phyloP scores from a whole-genome alignment of 64 coral and sea anemone genomes.

The Hydrozoanthus tunicans region DNA sequence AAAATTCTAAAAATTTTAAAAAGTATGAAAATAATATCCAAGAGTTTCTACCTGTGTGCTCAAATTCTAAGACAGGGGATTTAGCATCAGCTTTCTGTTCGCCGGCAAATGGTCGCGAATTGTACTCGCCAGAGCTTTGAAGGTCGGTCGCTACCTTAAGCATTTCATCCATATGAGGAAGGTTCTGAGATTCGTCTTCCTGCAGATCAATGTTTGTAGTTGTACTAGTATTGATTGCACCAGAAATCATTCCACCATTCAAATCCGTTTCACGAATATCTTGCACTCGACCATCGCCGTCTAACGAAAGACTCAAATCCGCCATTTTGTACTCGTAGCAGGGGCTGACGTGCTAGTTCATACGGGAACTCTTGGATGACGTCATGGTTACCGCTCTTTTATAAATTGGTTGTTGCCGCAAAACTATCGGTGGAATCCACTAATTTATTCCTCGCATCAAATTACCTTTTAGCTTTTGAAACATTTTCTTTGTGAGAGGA shows the following conservation, averaged over 20 bases:
- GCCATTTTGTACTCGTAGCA: slow-evolving; percentile 63
- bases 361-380: slow-evolving; percentile 65
- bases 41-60: slow-evolving; percentile 68
- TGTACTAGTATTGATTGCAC: slow-evolving; percentile 88
- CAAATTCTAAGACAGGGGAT: slow-evolving; percentile 84
- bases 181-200: slow-evolving; percentile 73
- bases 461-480: too few relatives aligned
- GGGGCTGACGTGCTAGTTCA: slow-evolving; percentile 65
- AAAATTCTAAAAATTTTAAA: not conserved
- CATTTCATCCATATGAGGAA: slow-evolving; percentile 95
- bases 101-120: slow-evolving; percentile 35
- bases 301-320: slow-evolving; percentile 55
- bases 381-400: not conserved
- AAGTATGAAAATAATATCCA: not conserved
- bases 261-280: slow-evolving; percentile 87
- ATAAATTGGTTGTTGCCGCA: too few relatives aligned
- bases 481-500: too few relatives aligned
- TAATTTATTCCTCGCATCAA: too few relatives aligned
- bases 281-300: slow-evolving; percentile 21
- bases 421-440: too few relatives aligned
- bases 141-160: slow-evolving; percentile 91
- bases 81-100: slow-evolving; percentile 55
- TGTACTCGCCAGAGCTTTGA: slow-evolving; percentile 69
- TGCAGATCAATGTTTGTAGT: slow-evolving; percentile 79
- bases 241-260: slow-evolving; percentile 91